A percentile compares a stretch with the other conserved stretches of the same genome.
phyloP scores from a whole-genome alignment of 2,888 invertebrate species.

The Brachyptera putata region DNA sequence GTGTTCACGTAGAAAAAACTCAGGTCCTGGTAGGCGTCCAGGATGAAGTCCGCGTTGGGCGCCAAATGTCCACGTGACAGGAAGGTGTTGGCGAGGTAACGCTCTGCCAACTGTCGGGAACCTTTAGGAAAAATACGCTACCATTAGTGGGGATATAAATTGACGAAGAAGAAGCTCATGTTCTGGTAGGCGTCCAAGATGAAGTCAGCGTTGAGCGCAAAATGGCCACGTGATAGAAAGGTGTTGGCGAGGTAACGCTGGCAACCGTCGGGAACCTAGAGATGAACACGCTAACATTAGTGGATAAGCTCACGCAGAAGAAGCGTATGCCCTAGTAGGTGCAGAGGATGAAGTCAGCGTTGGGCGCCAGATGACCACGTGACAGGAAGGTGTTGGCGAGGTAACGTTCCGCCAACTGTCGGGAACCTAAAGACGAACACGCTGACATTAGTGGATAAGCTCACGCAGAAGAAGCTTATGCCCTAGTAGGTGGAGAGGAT shows the following conservation, averaged over 20 bases:
- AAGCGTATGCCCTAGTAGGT: conserved; percentile 47
- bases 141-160: too few species aligned
- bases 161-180: conserved; percentile 50
- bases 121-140: conserved; percentile 38
- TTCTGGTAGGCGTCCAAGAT: conserved; percentile 46
- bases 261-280: conserved; percentile 38
- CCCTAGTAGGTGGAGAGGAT: conserved; percentile 46
- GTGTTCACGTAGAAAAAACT: conserved; percentile 52
- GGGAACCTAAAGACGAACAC: conserved; percentile 37
- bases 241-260: conserved; percentile 41
- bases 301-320: conserved; percentile 52
- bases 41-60: conserved; percentile 51
- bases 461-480: conserved; percentile 50
- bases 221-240: conserved; percentile 50
- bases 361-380: conserved; percentile 51
- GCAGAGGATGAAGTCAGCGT: conserved; percentile 50
- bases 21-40: conserved; percentile 43
- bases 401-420: conserved; percentile 40
- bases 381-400: conserved; percentile 43
- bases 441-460: too few species aligned
- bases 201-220: conserved; percentile 52
- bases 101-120: conserved; percentile 37
- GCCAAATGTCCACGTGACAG: conserved; percentile 50
- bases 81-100: conserved; percentile 42
- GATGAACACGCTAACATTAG: too few species aligned